These are phyloP conservation scores for Homarus gammarus DNA, from an alignment of 2,888 invertebrate genomes.

Conservation along the genomic window DNA sequence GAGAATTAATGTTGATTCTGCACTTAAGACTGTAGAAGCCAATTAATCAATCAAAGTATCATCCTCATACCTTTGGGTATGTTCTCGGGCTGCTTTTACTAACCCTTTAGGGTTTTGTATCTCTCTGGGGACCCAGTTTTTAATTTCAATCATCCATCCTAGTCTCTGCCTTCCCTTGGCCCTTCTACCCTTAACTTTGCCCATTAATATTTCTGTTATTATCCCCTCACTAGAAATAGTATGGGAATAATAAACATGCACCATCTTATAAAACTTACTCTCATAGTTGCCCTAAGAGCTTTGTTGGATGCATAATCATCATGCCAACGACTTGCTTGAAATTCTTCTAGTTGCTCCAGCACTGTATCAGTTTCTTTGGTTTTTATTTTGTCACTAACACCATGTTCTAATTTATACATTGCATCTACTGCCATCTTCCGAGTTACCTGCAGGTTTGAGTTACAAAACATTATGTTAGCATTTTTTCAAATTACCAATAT, in stretches of 20 bases:
- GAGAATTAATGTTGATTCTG: no score
- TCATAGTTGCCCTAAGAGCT: constrained; percentile 81
- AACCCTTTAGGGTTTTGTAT: no score
- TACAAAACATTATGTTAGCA: no score
- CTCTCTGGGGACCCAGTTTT: no score
- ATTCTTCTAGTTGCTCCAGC: constrained; percentile 86
- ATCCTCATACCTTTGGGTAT: neutral
- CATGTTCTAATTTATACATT: constrained; percentile 98
- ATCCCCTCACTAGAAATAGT: neutral
- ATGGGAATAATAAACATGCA: neutral
- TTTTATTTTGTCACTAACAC: constrained; percentile 87
- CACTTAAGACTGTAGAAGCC: neutral
- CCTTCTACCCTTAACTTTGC: no score
- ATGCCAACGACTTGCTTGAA: constrained; percentile 84
- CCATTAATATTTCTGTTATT: no score
- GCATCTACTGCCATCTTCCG: constrained; percentile 95
- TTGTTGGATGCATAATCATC: constrained; percentile 96
- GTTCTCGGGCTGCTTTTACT: no score
- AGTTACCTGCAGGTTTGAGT: no score
- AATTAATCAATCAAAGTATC: neutral
- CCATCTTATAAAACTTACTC: constrained; percentile 26
- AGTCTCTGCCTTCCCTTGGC: no score
- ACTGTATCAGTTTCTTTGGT: constrained; percentile 86
- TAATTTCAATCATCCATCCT: no score
- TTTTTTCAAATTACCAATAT: no score